Conservation (phyloP, 2,888 invertebrate species). For the Phengaris arion region DNA sequence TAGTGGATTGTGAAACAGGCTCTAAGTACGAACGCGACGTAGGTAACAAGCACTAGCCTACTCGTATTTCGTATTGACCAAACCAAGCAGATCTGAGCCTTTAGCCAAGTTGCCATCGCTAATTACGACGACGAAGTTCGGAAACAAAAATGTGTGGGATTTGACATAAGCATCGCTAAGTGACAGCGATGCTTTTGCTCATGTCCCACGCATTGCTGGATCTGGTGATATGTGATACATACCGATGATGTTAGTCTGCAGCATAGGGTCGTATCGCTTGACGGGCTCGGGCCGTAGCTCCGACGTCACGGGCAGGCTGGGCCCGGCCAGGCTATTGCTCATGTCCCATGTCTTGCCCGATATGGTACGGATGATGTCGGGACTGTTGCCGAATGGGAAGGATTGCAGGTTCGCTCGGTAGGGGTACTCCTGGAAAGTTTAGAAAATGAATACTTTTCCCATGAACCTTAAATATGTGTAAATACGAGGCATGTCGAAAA, state of each 20-base stretch:
- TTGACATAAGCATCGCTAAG: too few species aligned
- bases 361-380: conserved; percentile 65
- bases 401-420: conserved; percentile 62
- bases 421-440: conserved; percentile 60
- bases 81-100: too few species aligned
- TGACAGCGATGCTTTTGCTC: conserved; percentile 61
- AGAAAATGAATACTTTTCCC: too few species aligned
- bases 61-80: too few species aligned
- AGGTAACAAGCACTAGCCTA: too few species aligned
- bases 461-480: too few species aligned
- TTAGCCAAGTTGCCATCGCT: too few species aligned
- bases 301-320: conserved; percentile 53
- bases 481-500: too few species aligned
- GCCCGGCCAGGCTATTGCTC: conserved; percentile 64
- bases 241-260: conserved; percentile 69
- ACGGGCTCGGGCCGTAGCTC: conserved; percentile 65
- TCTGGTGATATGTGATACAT: conserved; percentile 46
- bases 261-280: conserved; percentile 71
- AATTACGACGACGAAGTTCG: too few species aligned
- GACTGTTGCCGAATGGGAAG: conserved; percentile 65
- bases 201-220: conserved; percentile 69
- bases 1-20: too few species aligned
- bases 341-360: conserved; percentile 69
- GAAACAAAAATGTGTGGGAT: too few species aligned
- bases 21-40: too few species aligned